Conservation (phyloP, 2,113 vertebrate species). For the Circaetus cinerascens region DNA sequence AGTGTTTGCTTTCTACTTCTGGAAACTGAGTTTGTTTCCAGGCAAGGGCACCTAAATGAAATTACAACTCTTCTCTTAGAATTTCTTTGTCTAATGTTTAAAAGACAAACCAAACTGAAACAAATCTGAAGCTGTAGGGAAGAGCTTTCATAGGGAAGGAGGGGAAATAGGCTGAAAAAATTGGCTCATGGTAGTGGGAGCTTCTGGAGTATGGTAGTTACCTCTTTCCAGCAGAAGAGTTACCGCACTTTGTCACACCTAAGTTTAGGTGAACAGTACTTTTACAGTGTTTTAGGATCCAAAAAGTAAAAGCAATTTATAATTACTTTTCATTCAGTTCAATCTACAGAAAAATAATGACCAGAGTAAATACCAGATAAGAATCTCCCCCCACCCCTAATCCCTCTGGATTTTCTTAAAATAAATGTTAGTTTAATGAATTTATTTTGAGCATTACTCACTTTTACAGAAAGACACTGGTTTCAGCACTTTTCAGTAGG, state of each 20-base stretch:
- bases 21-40: neutral
- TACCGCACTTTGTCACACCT: neutral
- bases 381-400: neutral
- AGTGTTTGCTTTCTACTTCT: neutral
- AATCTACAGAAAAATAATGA: neutral
- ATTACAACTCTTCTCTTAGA: neutral
- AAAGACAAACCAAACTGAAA: neutral
- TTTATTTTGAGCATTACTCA: neutral
- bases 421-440: neutral
- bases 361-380: neutral
- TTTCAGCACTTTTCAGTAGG: neutral
- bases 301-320: neutral
- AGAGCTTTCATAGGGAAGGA: neutral
- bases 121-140: neutral
- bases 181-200: neutral
- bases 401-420: neutral
- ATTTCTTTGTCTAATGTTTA: neutral
- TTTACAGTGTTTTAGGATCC: neutral
- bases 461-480: neutral
- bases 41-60: neutral
- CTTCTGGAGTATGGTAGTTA: neutral
- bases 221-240: neutral
- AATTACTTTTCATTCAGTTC: neutral
- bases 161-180: neutral
- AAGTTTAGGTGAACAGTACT: neutral